Conservation (phyloP, 1,140 invertebrate species). For the Trachelipus rathkii region DNA sequence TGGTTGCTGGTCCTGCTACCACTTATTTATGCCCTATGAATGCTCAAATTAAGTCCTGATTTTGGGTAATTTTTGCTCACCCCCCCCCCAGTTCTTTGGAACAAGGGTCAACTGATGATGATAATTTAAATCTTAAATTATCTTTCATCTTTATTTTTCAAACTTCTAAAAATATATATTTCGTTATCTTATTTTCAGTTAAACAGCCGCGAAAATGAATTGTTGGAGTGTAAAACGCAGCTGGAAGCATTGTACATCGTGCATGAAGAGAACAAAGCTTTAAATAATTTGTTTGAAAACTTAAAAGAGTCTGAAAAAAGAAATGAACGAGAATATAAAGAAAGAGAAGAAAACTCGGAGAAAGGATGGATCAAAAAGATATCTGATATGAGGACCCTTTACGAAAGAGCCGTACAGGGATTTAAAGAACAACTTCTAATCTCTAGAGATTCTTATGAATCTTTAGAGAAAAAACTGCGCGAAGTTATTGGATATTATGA, state of each 20-base stretch:
- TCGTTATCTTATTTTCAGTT: no score
- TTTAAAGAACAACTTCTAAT: background rate
- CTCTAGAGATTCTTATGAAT: background rate
- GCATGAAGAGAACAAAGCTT: background rate
- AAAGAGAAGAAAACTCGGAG: background rate
- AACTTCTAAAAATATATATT: no score
- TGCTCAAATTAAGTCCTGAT: no score
- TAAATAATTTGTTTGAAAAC: background rate
- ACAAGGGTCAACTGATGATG: no score
- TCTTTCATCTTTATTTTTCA: no score
- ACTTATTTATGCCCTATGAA: no score
- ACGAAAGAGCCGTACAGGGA: background rate
- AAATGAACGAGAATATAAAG: background rate
- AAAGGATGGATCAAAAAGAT: background rate
- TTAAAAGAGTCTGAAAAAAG: background rate
- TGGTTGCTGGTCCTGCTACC: no score
- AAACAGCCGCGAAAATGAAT: no score
- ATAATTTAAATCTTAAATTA: no score
- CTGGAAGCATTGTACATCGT: background rate
- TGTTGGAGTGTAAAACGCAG: background rate
- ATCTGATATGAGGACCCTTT: background rate
- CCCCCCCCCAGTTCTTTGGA: no score
- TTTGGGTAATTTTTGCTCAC: no score
- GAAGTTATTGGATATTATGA: background rate
- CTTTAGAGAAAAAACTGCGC: background rate